Percentiles rank a stretch among this genome's conserved stretches.
Conservation (phyloP, 92 coral and sea anemone species). For the Zoanthus solanderi region DNA sequence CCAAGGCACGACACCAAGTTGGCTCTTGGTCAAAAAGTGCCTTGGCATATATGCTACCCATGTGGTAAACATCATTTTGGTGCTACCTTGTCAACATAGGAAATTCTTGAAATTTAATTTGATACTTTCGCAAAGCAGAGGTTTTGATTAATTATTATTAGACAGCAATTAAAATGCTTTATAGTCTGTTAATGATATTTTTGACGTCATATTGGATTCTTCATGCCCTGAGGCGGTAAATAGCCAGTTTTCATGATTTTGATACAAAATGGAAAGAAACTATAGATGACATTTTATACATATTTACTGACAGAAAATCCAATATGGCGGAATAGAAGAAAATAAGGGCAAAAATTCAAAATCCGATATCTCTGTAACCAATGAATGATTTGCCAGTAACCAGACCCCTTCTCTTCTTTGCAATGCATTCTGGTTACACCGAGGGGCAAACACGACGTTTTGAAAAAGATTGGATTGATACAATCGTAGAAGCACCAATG, state of each 20-base stretch:
- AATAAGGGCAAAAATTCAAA: too few relatives aligned
- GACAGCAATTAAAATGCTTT: constrained; percentile 31
- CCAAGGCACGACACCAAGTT: constrained; percentile 51
- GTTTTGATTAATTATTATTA: constrained; percentile 13
- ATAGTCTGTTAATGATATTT: constrained; percentile 44
- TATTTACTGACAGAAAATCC: too few relatives aligned
- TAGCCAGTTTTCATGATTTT: constrained; percentile 6
- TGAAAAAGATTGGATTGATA: too few relatives aligned
- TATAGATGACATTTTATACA: not conserved
- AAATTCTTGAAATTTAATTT: constrained; percentile 41
- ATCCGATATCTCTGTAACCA: too few relatives aligned
- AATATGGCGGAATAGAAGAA: too few relatives aligned
- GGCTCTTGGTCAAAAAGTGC: constrained; percentile 50
- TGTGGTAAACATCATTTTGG: constrained; percentile 52
- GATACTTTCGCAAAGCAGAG: constrained; percentile 23
- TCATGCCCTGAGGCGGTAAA: constrained; percentile 45
- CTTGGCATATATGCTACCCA: constrained; percentile 40
- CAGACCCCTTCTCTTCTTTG: too few relatives aligned
- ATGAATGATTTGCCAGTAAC: too few relatives aligned
- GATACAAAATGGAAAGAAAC: constrained; percentile 31
- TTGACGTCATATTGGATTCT: constrained; percentile 51
- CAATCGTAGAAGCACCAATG: too few relatives aligned
- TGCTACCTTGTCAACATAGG: constrained; percentile 54
- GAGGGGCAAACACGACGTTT: too few relatives aligned
- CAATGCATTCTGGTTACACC: too few relatives aligned